phyloP scores from a whole-genome alignment of 2,888 invertebrate genomes.

The Trichogramma dendrolimi region DNA sequence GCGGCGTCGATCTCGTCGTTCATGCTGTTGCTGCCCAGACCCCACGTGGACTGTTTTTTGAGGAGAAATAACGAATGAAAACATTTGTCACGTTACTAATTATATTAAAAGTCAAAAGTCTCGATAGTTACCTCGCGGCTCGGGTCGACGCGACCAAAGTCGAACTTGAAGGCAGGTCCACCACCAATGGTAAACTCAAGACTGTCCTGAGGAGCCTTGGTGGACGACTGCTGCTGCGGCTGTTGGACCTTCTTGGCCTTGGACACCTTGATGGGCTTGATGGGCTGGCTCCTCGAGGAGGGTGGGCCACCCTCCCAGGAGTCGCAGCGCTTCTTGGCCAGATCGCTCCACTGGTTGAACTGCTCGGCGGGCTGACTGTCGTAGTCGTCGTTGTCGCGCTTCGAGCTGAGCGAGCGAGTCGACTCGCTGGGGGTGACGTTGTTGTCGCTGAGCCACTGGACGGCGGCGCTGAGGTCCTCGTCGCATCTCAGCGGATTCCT shows the following conservation, averaged over 20 bases:
- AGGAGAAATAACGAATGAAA: background rate
- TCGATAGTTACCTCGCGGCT: background rate
- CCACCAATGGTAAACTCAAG: conserved; percentile 4
- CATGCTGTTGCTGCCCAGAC: conserved; percentile 25
- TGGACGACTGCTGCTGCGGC: background rate
- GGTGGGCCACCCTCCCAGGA: conserved; percentile 41
- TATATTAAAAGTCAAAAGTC: too few species aligned
- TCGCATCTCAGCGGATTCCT: conserved; percentile 68
- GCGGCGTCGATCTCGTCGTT: conserved; percentile 36
- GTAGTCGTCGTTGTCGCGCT: conserved; percentile 37
- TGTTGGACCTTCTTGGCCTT: conserved; percentile 13
- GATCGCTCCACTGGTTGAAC: conserved; percentile 45
- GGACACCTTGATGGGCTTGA: conserved; percentile 4
- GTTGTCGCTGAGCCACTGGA: conserved; percentile 61
- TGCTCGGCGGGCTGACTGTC: conserved; percentile 31
- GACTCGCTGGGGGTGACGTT: conserved; percentile 57
- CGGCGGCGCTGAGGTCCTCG: conserved; percentile 63
- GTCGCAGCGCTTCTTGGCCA: conserved; percentile 46
- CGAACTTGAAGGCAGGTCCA: conserved; percentile 24
- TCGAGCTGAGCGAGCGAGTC: conserved; percentile 36
- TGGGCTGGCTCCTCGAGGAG: conserved; percentile 31
- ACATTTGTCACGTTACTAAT: too few species aligned
- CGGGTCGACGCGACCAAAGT: conserved; percentile 17
- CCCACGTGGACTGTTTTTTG: background rate
- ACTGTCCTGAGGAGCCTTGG: background rate